Percentiles rank a stretch among this genome's conserved stretches.
Evolutionary conservation across 2,797 vertebrate genomes (phyloP).

Genomic region (Nannoperca obscura): DNA sequence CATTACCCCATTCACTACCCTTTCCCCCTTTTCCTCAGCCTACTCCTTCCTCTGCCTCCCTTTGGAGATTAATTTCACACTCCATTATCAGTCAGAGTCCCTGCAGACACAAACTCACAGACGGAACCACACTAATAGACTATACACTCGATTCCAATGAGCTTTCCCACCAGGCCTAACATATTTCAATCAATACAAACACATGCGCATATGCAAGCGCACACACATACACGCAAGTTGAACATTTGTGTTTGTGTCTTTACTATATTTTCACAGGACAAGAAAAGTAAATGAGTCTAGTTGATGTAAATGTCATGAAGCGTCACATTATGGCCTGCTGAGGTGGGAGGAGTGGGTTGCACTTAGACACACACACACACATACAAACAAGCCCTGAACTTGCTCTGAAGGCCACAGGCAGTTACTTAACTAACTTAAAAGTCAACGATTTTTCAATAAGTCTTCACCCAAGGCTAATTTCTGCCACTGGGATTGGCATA

Average conservation of each 20-base stretch:
- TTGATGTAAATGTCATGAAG: conserved; percentile 82
- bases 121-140: conserved; percentile 85
- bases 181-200: conserved; percentile 81
- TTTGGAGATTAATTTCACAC: conserved; percentile 91
- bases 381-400: conserved; percentile 22
- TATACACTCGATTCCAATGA: conserved; percentile 80
- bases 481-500: conserved; percentile 66
- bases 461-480: conserved; percentile 76
- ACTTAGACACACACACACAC: conserved; percentile 22
- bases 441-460: conserved; percentile 85
- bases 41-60: conserved; percentile 58
- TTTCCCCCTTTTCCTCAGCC: conserved; percentile 49
- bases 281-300: conserved; percentile 74
- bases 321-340: conserved; percentile 63
- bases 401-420: conserved; percentile 73
- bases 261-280: conserved; percentile 73
- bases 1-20: conserved; percentile 54
- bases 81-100: conserved; percentile 90
- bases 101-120: conserved; percentile 86
- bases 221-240: conserved; percentile 41
- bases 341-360: conserved; percentile 47
- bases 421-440: conserved; percentile 84
- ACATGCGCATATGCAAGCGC: conserved; percentile 72
- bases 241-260: conserved; percentile 68
- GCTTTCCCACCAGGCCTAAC: conserved; percentile 80